These are phyloP conservation scores for Cylas formicarius DNA, from an alignment of 1,140 invertebrate species.

Conservation along the genomic window DNA sequence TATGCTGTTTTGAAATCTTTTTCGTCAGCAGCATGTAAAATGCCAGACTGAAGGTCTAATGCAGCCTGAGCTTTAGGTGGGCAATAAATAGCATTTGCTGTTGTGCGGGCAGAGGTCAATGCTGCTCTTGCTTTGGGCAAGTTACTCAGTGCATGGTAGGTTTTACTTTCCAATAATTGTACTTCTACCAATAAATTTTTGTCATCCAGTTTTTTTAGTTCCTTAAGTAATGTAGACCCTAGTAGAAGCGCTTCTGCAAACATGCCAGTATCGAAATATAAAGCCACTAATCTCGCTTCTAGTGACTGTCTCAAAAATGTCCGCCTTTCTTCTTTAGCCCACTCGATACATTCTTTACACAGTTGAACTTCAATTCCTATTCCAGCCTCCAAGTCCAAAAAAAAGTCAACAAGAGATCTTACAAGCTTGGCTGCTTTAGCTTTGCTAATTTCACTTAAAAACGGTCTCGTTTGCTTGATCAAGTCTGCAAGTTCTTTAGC, in stretches of 20 bases:
- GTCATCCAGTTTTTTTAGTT: constrained; percentile 98
- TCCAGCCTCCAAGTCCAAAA: constrained; percentile 90
- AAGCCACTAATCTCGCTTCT: constrained; percentile 85
- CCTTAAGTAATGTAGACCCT: constrained; percentile 79
- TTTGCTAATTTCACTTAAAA: constrained; percentile 91
- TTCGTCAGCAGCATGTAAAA: constrained; percentile 98
- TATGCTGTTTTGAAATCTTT: constrained; percentile 99
- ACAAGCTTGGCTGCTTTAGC: constrained; percentile 98
- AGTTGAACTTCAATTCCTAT: constrained; percentile 87
- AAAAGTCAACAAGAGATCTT: constrained; percentile 92
- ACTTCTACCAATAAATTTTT: constrained; percentile 97
- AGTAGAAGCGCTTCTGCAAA: constrained; percentile 79
- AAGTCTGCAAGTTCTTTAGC: constrained; percentile 89
- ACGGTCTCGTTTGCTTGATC: constrained; percentile 89
- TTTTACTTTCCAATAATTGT: constrained; percentile 95
- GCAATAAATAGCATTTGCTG: constrained; percentile 98
- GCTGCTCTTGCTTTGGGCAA: constrained; percentile 94
- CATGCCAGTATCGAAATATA: constrained; percentile 91
- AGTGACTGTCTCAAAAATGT: constrained; percentile 95
- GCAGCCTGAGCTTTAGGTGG: constrained; percentile 96
- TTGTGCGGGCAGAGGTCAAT: constrained; percentile 94
- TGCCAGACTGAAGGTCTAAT: constrained; percentile 95
- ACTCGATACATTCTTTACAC: constrained; percentile 97
- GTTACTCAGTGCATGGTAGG: constrained; percentile 95
- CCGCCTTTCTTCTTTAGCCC: constrained; percentile 95